Base-by-base conservation (phyloP, 2,113 vertebrate genomes). In the Lagopus muta region DNA sequence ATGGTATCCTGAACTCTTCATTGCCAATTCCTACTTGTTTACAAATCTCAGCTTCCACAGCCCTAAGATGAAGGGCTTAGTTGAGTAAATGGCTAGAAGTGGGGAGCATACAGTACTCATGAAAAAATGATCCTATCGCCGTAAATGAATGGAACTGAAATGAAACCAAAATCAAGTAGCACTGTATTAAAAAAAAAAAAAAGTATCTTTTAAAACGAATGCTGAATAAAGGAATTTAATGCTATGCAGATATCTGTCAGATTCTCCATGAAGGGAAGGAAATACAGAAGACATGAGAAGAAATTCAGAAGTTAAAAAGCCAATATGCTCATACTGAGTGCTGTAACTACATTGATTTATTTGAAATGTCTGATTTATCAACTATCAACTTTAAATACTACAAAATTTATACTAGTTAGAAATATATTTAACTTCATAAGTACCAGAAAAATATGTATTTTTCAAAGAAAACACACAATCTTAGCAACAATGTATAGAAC, bases 71-170 rank as follows among this genome's bases (percentile, higher is more conserved):
- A 22, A n/a, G 74, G 67, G 87, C 25, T 43, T 55, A 62, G 24
- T 80, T 75, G 66, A 75, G 71, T 9, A 8, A 13, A 65, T 4
- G 20, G 61, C 45, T 57, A 79, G 55, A 93, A 93, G 21, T 62
- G 75, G 61, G 74, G 88, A 86, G 65, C 9, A 38, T 43, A 34
- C 0, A 16, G 45, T 15, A 78, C 34, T 58, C 79, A 30, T 0
- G 18, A 76, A 48, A 17, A 94, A 91, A 76, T 4, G 21, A 10
- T 13, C 13, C 52, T 54, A 21, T 48, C 73, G 42, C 43, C 74
- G 47, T 42, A 90, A 67, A 71, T 13, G 8, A 71, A 34, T 38
- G 34, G 60, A 94, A 93, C 21, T 42, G 73, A 94, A 96, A 88
- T 69, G 20, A 77, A 70, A 43, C 72, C 16, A 82, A 76, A 61